Base-by-base conservation (phyloP, 2,113 vertebrate genomes). In the Cyanistes caeruleus region DNA sequence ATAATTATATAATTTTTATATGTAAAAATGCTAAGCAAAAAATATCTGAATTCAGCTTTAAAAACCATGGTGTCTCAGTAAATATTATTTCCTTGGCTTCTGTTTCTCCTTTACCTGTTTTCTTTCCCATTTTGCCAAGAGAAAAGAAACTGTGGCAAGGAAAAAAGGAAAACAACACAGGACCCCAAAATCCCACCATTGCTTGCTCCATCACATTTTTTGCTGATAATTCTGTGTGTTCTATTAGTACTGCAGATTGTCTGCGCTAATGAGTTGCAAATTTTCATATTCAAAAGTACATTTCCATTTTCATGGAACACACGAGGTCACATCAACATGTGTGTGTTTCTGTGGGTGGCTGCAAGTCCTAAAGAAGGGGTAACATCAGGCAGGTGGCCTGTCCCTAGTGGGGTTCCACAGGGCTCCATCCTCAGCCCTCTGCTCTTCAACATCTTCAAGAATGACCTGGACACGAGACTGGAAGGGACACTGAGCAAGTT, bases 391-490 rank as follows among this genome's bases (percentile, higher is more conserved):
- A 28, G 22, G 73, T 27, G 33, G 18, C 46, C 16, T 46, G 46
- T 31, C 18, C 15, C 31, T 23, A 4, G 11, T 22, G 14, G 18
- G 17, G 21, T 4, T 27, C 44, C 53, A 52, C 13, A 52, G 63
- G 37, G 15, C 14, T 77, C 33, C 53, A 27, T 52, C 53, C 17
- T 51, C 1, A 0, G 21, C 31, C 21, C 31, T 59, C 21, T 2
- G 4, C 52, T 49, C 35, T 16, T 58, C 16, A 58, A 53, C 17
- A 28, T 33, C 49, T 18, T 19, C 49, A 23, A 39, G 15, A 74
- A 51, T 31, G 5, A 43, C 30, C 9, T 51, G 83, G 31, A 35
- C 23, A 43, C 25, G 31, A 13, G 24, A 67, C 30, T 43, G 60
- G 30, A 5, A 67, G 35, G 16, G 43, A 49, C 30, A 3, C 20